A percentile compares a stretch with the other conserved stretches of the same genome.
Conservation (phyloP, 2,113 vertebrate genomes). For the Emydura subglobosa region DNA sequence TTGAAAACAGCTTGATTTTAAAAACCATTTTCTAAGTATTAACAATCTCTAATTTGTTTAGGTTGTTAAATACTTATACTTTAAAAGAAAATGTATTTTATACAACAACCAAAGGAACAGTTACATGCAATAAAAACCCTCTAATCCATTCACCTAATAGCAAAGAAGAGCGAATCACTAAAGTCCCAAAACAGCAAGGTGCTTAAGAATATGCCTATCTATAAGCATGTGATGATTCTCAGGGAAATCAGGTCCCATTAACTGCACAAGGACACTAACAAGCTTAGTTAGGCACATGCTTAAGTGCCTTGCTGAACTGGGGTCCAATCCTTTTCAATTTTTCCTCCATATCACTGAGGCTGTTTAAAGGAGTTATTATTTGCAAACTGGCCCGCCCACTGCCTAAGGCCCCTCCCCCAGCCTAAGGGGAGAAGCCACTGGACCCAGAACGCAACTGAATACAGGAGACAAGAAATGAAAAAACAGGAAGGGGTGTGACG, state of each 20-base stretch:
- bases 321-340: neutral
- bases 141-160: neutral
- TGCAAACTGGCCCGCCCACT: no score
- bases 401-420: no score
- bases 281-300: fast-evolving
- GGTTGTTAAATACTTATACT: neutral
- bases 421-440: no score
- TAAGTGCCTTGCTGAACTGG: neutral
- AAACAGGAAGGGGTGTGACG: no score
- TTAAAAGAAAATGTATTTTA: neutral
- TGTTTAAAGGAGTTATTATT: neutral
- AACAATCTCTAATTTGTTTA: neutral
- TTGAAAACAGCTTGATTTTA: neutral
- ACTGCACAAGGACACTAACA: fast-evolving
- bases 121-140: neutral
- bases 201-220: neutral
- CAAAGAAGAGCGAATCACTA: neutral
- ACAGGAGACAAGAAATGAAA: no score
- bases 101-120: neutral
- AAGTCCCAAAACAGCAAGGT: neutral
- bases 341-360: neutral
- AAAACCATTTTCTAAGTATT: neutral
- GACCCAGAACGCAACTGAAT: no score
- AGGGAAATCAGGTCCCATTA: neutral
- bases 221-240: neutral